Percentiles rank a stretch among this genome's conserved stretches.
These are phyloP conservation scores for Cataglyphis albicans DNA, from an alignment of 2,888 invertebrate genomes.

Conservation along the genomic window DNA sequence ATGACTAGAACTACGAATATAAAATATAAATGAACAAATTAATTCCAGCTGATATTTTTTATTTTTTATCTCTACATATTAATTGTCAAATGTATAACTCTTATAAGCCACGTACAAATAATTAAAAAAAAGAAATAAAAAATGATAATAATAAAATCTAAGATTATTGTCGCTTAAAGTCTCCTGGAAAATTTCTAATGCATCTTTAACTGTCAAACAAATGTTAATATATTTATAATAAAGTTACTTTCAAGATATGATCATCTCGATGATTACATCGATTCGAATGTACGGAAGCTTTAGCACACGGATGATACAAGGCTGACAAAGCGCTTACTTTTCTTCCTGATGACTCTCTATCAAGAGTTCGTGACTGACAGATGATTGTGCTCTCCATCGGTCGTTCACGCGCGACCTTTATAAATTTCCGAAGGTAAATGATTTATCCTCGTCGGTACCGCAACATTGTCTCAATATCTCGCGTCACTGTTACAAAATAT, in stretches of 20 bases:
- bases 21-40: background rate
- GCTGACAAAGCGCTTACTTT: conserved; percentile 71
- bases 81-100: background rate
- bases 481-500: background rate
- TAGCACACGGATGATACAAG: conserved; percentile 74
- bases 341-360: conserved; percentile 78
- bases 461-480: background rate
- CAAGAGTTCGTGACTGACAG: conserved; percentile 52
- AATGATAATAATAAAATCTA: background rate
- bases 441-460: conserved; percentile 7
- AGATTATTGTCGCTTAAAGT: conserved; percentile 12
- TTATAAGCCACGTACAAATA: background rate
- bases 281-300: conserved; percentile 77
- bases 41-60: background rate
- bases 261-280: conserved; percentile 73
- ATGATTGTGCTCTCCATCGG: conserved; percentile 34
- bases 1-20: background rate
- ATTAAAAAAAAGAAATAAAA: background rate
- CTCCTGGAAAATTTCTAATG: background rate
- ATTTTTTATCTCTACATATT: background rate
- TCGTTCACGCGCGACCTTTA: background rate
- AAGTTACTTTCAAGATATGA: conserved; percentile 15
- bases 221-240: background rate
- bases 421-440: conserved; percentile 1
- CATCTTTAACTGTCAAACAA: background rate